Percentiles rank a stretch among this genome's conserved stretches.
These are phyloP conservation scores for Ostrea denselamellosa DNA, from an alignment of 1,140 invertebrate species.

Conservation along the genomic window DNA sequence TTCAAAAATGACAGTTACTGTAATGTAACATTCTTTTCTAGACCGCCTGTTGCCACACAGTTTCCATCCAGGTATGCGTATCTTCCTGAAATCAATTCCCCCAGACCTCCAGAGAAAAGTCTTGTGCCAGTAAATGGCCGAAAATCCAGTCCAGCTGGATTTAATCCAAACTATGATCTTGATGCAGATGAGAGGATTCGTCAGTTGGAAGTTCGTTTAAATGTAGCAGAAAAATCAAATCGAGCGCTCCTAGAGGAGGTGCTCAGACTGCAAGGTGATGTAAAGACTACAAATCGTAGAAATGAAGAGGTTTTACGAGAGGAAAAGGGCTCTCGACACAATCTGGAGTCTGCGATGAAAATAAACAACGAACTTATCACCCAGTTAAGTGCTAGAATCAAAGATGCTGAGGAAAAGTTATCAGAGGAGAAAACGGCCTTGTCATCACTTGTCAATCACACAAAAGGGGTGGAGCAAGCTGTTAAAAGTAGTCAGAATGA, in stretches of 20 bases:
- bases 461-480: conserved; percentile 76
- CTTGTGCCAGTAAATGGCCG: conserved; percentile 62
- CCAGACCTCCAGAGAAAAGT: conserved; percentile 61
- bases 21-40: conserved; percentile 53
- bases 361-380: conserved; percentile 74
- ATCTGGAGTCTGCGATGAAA: conserved; percentile 73
- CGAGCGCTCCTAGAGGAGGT: conserved; percentile 78
- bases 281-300: conserved; percentile 67
- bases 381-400: conserved; percentile 73
- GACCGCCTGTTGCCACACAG: conserved; percentile 65
- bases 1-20: no score
- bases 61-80: conserved; percentile 69
- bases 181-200: conserved; percentile 72
- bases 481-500: conserved; percentile 76
- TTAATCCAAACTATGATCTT: conserved; percentile 43
- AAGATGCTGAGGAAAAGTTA: conserved; percentile 75
- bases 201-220: conserved; percentile 74
- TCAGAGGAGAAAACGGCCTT: conserved; percentile 74
- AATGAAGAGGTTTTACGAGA: conserved; percentile 75
- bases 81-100: conserved; percentile 70
- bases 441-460: conserved; percentile 73
- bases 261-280: conserved; percentile 76
- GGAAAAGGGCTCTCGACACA: conserved; percentile 71
- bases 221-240: conserved; percentile 77
- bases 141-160: conserved; percentile 55